Evolutionary conservation across 2,113 vertebrate species (phyloP).

Genomic region (Setophaga coronata): DNA sequence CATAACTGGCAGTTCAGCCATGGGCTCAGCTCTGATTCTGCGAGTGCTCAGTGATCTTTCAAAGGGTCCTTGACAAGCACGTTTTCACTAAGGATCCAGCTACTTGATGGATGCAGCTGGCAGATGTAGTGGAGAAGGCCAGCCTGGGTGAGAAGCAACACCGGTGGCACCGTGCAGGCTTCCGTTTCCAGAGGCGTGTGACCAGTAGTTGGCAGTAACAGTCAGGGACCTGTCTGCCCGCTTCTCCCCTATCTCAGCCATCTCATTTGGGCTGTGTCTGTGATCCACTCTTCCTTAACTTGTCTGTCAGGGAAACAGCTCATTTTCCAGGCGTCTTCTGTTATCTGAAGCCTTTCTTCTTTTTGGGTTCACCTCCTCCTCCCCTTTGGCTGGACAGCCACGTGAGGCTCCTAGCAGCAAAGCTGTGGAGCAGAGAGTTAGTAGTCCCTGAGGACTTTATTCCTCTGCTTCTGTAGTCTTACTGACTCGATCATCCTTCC

Average conservation of each 20-base stretch:
- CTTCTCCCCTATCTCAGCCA: background rate
- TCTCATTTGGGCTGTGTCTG: constrained; percentile 11
- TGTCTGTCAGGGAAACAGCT: background rate
- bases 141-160: background rate
- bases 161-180: background rate
- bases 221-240: background rate
- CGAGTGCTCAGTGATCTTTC: background rate
- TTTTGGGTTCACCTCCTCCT: background rate
- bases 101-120: background rate
- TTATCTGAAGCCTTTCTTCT: background rate
- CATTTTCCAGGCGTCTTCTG: background rate
- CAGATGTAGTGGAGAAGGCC: background rate
- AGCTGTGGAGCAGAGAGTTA: background rate
- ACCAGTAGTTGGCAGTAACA: constrained; percentile 5
- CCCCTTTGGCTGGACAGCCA: background rate
- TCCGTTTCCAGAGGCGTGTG: background rate
- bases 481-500: background rate
- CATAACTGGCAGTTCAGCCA: background rate
- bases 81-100: background rate
- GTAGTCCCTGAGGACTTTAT: background rate
- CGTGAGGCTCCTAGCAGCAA: background rate
- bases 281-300: constrained; percentile 3
- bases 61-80: background rate
- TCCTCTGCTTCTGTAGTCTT: background rate
- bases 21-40: background rate